A percentile compares a stretch with the other conserved stretches of the same genome.
phyloP scores from a whole-genome alignment of 2,113 vertebrate genomes.

The Sarotherodon lohbergeri region DNA sequence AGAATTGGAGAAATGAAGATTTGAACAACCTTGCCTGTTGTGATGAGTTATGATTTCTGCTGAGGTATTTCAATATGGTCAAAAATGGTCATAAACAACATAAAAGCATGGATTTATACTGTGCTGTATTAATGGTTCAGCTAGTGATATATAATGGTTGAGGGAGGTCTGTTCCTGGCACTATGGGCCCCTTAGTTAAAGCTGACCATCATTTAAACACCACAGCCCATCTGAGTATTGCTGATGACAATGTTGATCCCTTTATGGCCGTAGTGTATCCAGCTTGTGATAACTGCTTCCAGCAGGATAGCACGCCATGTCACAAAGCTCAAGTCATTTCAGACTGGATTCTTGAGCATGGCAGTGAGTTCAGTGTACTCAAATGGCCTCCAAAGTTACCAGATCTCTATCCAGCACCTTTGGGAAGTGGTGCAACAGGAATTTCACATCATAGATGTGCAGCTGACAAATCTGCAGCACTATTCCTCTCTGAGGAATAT shows the following conservation, averaged over 20 bases:
- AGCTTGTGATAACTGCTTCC: not conserved
- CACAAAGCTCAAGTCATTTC: not conserved
- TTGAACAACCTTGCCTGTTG: not conserved
- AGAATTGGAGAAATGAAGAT: not conserved
- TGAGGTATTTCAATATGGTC: fast-evolving
- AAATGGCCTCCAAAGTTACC: not conserved
- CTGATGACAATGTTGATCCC: fast-evolving
- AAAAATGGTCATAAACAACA: not conserved
- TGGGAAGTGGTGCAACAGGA: not conserved
- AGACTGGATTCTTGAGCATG: not conserved
- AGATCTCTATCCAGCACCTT: not conserved
- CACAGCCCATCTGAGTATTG: not conserved
- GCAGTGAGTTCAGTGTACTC: not conserved
- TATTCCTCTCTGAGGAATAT: not conserved
- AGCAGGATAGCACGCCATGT: not conserved
- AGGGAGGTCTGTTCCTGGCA: not conserved
- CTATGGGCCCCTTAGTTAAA: not conserved
- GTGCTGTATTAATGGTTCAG: not conserved
- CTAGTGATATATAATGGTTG: not conserved
- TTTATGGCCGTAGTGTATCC: fast-evolving
- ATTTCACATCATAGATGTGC: not conserved
- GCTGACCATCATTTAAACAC: not conserved
- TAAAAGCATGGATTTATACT: not conserved
- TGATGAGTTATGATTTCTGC: not conserved
- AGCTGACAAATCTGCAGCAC: not conserved